These are phyloP conservation scores for Thunnus maccoyii DNA, from an alignment of 2,113 vertebrate genomes.

Conservation along the genomic window DNA sequence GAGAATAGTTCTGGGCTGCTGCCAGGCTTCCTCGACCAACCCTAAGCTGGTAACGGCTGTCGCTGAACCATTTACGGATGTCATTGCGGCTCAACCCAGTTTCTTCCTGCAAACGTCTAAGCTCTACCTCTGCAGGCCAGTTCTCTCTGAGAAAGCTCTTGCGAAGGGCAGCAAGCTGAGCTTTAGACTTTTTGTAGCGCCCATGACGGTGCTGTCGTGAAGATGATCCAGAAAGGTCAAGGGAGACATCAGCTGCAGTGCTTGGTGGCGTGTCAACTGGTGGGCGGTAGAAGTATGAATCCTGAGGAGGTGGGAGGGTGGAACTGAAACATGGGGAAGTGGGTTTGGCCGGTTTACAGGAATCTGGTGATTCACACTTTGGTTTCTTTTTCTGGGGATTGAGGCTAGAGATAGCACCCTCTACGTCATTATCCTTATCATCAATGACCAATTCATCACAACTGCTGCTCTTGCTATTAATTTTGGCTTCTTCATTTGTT, in stretches of 20 bases:
- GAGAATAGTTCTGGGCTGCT: conserved; percentile 70
- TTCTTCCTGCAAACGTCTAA: conserved; percentile 86
- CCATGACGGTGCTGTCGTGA: conserved; percentile 76
- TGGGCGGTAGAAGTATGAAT: conserved; percentile 84
- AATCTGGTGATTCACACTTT: conserved; percentile 78
- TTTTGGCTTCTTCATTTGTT: conserved; percentile 50
- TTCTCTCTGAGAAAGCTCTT: conserved; percentile 84
- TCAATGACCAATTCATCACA: conserved; percentile 59
- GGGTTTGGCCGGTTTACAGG: conserved; percentile 77
- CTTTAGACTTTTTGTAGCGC: conserved; percentile 87
- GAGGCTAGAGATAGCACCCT: conserved; percentile 39
- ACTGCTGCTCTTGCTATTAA: conserved; percentile 41
- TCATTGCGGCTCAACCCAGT: conserved; percentile 88
- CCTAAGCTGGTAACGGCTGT: conserved; percentile 86
- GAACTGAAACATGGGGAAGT: conserved; percentile 78
- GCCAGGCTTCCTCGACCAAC: conserved; percentile 80
- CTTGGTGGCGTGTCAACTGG: conserved; percentile 69
- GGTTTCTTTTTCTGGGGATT: conserved; percentile 63
- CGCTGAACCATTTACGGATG: conserved; percentile 88
- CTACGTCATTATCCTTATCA: conserved; percentile 60
- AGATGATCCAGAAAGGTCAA: conserved; percentile 70
- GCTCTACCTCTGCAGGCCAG: conserved; percentile 86
- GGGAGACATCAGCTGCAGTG: conserved; percentile 65
- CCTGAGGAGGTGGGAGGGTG: conserved; percentile 83
- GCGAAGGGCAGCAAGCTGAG: conserved; percentile 82